Evolutionary conservation across 2,888 invertebrate genomes (phyloP).

Genomic region (Amiota mariae): DNA sequence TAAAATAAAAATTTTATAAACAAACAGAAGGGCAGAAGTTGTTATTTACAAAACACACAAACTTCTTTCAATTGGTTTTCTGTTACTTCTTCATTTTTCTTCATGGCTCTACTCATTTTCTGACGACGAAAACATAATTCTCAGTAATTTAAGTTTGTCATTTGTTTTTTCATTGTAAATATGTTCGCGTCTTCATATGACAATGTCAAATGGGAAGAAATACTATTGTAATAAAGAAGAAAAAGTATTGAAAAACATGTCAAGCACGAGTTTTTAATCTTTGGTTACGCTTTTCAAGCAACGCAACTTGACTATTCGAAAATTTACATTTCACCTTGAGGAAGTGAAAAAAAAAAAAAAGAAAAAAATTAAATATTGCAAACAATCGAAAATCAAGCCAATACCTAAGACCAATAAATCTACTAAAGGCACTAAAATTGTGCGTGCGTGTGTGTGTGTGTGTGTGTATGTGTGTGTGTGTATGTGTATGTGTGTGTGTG

Average conservation of each 20-base stretch:
- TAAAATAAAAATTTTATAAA: too few relatives aligned
- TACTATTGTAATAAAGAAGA: neutral
- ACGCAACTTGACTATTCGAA: slow-evolving; percentile 36
- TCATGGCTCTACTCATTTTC: too few relatives aligned
- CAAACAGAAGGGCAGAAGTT: too few relatives aligned
- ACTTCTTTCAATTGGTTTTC: too few relatives aligned
- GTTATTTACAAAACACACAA: too few relatives aligned
- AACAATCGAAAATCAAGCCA: neutral
- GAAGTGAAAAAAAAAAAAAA: slow-evolving; percentile 5
- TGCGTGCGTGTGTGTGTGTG: too few relatives aligned
- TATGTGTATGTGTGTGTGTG: neutral
- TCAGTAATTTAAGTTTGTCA: too few relatives aligned
- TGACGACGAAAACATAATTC: too few relatives aligned
- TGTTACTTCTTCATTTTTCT: too few relatives aligned
- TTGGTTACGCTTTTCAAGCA: slow-evolving; percentile 33
- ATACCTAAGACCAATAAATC: neutral
- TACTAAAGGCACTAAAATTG: too few relatives aligned
- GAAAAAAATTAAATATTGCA: neutral
- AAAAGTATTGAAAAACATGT: slow-evolving; percentile 47
- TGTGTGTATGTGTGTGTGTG: neutral
- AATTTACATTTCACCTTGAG: slow-evolving; percentile 63
- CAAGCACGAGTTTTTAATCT: slow-evolving; percentile 40
- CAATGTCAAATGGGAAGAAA: slow-evolving; percentile 59
- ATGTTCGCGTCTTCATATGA: slow-evolving; percentile 41
- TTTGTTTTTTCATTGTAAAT: too few relatives aligned